Conservation (phyloP, 2,797 vertebrate genomes). For the Distichodus sexfasciatus region DNA sequence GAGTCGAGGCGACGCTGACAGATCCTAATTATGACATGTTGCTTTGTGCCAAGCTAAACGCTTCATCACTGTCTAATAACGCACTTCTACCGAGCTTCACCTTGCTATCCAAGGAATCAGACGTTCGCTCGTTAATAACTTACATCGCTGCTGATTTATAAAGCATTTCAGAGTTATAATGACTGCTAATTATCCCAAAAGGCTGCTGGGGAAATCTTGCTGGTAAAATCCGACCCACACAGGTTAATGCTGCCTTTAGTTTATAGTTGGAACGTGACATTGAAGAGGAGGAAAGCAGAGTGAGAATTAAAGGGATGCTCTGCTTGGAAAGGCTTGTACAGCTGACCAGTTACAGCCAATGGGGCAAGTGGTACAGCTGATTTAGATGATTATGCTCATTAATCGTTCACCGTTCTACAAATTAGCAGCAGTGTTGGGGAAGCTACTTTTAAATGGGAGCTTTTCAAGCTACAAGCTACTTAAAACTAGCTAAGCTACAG, state of each 20-base stretch:
- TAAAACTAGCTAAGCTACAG: too few relatives aligned
- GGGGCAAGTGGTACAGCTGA: too few relatives aligned
- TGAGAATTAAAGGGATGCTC: too few relatives aligned
- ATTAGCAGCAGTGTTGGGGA: too few relatives aligned
- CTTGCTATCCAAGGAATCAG: constrained; percentile 27
- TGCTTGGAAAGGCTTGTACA: too few relatives aligned
- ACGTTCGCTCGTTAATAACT: constrained; percentile 17
- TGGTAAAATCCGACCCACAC: neutral
- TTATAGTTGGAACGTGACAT: neutral
- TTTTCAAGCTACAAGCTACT: too few relatives aligned
- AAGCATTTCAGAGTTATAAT: constrained; percentile 13
- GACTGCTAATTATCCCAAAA: constrained; percentile 11
- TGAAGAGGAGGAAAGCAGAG: too few relatives aligned
- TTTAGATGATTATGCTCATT: too few relatives aligned
- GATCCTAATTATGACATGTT: constrained; percentile 38
- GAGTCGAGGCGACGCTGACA: constrained; percentile 24
- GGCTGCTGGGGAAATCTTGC: constrained; percentile 1
- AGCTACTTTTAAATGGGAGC: too few relatives aligned
- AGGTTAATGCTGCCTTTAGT: neutral
- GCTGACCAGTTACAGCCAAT: too few relatives aligned
- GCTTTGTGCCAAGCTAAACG: constrained; percentile 27
- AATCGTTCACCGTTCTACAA: too few relatives aligned
- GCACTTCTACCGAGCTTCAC: constrained; percentile 27
- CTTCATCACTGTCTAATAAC: constrained; percentile 40
- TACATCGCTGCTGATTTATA: neutral